Percentiles rank a stretch among this genome's conserved stretches.
Conservation (phyloP, 2,113 vertebrate genomes). For the Ciconia boyciana region DNA sequence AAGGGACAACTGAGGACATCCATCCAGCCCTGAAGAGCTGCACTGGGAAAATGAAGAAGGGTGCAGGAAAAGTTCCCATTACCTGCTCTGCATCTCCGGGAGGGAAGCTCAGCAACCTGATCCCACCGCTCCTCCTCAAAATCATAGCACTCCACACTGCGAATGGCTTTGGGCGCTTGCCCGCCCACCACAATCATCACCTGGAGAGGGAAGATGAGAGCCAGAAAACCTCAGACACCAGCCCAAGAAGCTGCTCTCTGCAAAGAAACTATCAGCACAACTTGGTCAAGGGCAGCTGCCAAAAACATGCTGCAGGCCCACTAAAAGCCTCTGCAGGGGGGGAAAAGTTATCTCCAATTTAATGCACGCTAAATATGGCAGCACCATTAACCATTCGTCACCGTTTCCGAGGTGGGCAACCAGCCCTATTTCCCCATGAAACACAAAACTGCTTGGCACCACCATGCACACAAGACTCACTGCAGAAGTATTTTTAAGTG, state of each 20-base stretch:
- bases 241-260: neutral
- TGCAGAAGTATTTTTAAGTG: neutral
- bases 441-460: neutral
- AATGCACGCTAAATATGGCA: neutral
- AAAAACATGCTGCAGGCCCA: neutral
- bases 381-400: neutral
- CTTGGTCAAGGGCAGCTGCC: neutral
- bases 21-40: neutral
- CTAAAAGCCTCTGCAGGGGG: neutral
- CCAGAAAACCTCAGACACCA: neutral
- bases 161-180: constrained; percentile 95
- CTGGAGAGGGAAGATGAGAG: constrained; percentile 66
- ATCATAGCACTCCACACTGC: constrained; percentile 95
- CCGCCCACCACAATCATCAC: constrained; percentile 98
- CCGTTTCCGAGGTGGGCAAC: neutral
- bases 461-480: rapidly evolving
- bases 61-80: neutral
- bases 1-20: neutral
- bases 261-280: neutral
- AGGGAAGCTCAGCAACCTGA: constrained; percentile 92
- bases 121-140: constrained; percentile 96
- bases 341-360: neutral
- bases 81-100: constrained; percentile 93
- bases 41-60: neutral
- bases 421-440: neutral